These are phyloP conservation scores for Rotaria sp. DNA, from an alignment of 2,888 invertebrate genomes.

Conservation along the genomic window DNA sequence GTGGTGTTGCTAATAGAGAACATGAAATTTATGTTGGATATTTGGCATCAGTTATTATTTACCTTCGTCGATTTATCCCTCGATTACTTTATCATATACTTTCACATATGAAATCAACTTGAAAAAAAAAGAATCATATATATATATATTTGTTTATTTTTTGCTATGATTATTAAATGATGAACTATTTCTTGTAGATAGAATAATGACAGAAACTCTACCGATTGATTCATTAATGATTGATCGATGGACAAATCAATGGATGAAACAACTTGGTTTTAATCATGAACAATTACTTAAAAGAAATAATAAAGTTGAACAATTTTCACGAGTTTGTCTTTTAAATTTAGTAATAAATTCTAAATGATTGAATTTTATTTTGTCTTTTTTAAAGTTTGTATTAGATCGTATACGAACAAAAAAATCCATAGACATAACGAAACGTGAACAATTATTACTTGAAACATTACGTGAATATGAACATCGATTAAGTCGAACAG, in stretches of 20 bases:
- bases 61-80: neutral
- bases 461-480: slow-evolving; percentile 8
- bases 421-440: neutral
- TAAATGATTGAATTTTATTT: neutral
- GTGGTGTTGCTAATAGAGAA: neutral
- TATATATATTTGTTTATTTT: too few species aligned
- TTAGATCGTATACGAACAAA: neutral
- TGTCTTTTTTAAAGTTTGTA: neutral
- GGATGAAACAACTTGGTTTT: neutral
- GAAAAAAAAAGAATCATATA: neutral
- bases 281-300: neutral
- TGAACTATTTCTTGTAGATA: neutral
- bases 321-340: neutral
- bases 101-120: neutral
- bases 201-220: neutral
- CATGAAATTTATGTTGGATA: neutral
- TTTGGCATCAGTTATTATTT: neutral
- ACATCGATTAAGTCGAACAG: neutral
- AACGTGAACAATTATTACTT: neutral
- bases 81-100: neutral
- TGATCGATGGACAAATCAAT: neutral
- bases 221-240: slow-evolving; percentile 17
- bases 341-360: neutral
- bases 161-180: neutral
- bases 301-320: neutral